Evolutionary conservation across 1,140 invertebrate genomes (phyloP).

Genomic region (Philopotamus ludificatus): DNA sequence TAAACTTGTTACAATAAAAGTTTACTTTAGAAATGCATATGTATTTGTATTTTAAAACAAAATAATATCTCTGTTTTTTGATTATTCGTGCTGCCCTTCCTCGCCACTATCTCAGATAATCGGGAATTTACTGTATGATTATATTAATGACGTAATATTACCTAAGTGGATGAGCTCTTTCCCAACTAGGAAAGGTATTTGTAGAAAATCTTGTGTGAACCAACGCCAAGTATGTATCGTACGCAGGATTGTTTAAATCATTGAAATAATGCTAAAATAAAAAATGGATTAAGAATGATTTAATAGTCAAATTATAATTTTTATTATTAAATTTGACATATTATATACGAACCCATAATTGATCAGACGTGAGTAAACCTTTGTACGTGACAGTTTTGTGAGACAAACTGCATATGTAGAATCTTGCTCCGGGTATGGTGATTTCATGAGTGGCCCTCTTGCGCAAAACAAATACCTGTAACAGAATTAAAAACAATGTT

Average conservation of each 20-base stretch:
- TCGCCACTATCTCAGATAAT: too few species aligned
- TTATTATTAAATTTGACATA: neutral
- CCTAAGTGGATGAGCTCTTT: conserved; percentile 97
- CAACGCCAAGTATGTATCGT: conserved; percentile 91
- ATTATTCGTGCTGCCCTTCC: too few species aligned
- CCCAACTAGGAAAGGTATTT: conserved; percentile 99
- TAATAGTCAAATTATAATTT: conserved; percentile 5
- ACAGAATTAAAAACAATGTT: conserved; percentile 43
- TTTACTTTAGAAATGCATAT: too few species aligned
- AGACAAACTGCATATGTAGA: conserved; percentile 96
- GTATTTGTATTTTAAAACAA: too few species aligned
- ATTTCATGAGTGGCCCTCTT: conserved; percentile 91
- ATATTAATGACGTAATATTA: conserved; percentile 48
- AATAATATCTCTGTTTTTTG: too few species aligned
- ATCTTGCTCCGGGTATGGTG: conserved; percentile 77
- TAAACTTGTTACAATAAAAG: too few species aligned
- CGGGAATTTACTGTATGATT: too few species aligned
- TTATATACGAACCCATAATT: conserved; percentile 80
- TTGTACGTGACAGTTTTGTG: conserved; percentile 93
- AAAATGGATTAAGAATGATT: neutral
- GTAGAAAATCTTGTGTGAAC: conserved; percentile 98
- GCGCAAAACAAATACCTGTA: conserved; percentile 85
- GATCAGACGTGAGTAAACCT: conserved; percentile 93
- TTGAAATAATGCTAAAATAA: conserved; percentile 59
- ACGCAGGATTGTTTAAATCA: conserved; percentile 72